Evolutionary conservation across 2,113 vertebrate species (phyloP).

Genomic region (Nesogale talazaci): DNA sequence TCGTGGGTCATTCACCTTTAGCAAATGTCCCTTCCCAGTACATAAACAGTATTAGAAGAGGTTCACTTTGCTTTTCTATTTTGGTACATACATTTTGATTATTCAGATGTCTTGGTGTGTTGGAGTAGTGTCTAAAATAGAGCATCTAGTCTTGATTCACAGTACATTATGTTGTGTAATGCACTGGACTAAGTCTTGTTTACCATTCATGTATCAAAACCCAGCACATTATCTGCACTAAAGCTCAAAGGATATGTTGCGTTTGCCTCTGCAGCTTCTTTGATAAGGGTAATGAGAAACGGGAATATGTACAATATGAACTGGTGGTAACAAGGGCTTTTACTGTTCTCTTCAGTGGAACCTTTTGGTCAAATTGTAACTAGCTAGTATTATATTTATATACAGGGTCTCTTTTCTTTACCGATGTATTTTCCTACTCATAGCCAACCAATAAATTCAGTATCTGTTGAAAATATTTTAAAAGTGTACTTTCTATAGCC

Average conservation of each 20-base stretch:
- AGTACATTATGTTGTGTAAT: constrained; percentile 92
- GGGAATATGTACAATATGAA: constrained; percentile 92
- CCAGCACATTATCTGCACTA: constrained; percentile 99
- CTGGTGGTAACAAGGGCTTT: constrained; percentile 98
- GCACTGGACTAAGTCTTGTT: constrained; percentile 99
- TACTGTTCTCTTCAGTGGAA: constrained; percentile 93
- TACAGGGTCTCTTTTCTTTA: constrained; percentile 98
- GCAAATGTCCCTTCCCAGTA: constrained; percentile 76
- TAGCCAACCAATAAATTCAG: constrained; percentile 99
- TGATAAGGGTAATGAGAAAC: constrained; percentile 93
- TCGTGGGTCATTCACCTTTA: constrained; percentile 75
- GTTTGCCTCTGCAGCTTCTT: constrained; percentile 95
- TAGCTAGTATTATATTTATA: constrained; percentile 96
- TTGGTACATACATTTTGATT: constrained; percentile 86
- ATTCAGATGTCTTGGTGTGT: constrained; percentile 86
- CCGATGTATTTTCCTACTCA: constrained; percentile 99
- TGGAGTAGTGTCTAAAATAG: constrained; percentile 87
- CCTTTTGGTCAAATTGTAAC: constrained; percentile 94
- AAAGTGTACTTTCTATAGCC: constrained; percentile 90
- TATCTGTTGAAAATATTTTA: constrained; percentile 95
- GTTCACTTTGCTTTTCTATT: constrained; percentile 85
- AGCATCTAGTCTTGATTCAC: constrained; percentile 87
- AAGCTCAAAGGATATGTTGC: constrained; percentile 96
- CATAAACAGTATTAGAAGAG: constrained; percentile 85
- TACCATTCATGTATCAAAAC: constrained; percentile 96